These are phyloP conservation scores for Paguma larvata DNA, from an alignment of 2,797 vertebrate genomes.

Conservation along the genomic window DNA sequence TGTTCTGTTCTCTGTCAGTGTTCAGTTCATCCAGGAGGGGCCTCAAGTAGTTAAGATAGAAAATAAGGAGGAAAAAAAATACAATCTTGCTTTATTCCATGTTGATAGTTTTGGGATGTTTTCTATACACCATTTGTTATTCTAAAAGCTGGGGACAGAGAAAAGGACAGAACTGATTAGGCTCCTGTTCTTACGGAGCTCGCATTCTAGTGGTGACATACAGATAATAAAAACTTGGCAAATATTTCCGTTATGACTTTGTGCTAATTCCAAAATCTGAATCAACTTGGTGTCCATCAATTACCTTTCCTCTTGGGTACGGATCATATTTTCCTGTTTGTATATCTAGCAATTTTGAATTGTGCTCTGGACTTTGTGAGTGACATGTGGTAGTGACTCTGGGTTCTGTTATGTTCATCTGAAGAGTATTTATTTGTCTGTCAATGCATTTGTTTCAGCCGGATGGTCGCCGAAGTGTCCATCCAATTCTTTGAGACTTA, in stretches of 20 bases:
- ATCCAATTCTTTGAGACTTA: not conserved
- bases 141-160: not conserved
- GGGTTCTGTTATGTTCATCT: not conserved
- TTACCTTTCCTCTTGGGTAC: not conserved
- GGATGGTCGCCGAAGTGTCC: not conserved
- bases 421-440: not conserved
- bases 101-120: not conserved
- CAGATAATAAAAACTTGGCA: not conserved
- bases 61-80: not conserved
- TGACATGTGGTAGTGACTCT: not conserved
- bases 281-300: not conserved
- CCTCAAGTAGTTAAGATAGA: not conserved
- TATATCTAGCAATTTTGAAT: not conserved
- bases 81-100: not conserved
- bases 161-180: not conserved
- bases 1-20: not conserved
- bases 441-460: not conserved
- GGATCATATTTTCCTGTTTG: not conserved
- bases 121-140: not conserved
- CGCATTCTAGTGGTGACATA: not conserved
- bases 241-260: not conserved
- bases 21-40: not conserved
- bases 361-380: too few species aligned
- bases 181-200: not conserved
- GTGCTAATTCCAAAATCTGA: not conserved